Percentiles rank a stretch among this genome's conserved stretches.
Evolutionary conservation across 2,888 invertebrate genomes (phyloP).

Genomic region (Malthinus seriepunctatus): DNA sequence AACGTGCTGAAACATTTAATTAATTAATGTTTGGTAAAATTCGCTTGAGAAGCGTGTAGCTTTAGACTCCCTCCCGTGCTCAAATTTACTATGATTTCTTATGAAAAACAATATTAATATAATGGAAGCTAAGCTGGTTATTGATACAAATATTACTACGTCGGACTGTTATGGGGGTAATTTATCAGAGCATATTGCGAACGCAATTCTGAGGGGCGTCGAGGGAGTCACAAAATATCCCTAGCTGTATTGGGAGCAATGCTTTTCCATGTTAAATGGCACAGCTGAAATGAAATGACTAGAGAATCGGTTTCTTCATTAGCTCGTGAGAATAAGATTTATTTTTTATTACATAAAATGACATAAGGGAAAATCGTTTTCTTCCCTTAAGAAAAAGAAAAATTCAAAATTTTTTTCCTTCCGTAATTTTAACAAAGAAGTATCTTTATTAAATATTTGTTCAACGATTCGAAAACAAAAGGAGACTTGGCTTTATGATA

Average conservation of each 20-base stretch:
- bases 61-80: not conserved
- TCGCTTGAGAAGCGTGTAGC: not conserved
- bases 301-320: slow-evolving; percentile 21
- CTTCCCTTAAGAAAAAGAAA: not conserved
- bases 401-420: not conserved
- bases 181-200: slow-evolving; percentile 36
- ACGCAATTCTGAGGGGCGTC: slow-evolving; percentile 37
- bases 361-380: slow-evolving; percentile 9
- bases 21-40: slow-evolving; percentile 15
- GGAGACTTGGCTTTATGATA: slow-evolving; percentile 14
- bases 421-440: slow-evolving; percentile 1
- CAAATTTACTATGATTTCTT: slow-evolving; percentile 11
- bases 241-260: slow-evolving; percentile 27
- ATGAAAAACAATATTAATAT: slow-evolving; percentile 24
- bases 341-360: slow-evolving; percentile 18
- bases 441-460: slow-evolving; percentile 35
- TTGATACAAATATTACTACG: slow-evolving; percentile 39
- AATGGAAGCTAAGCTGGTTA: slow-evolving; percentile 36
- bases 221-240: slow-evolving; percentile 37
- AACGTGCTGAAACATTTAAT: slow-evolving; percentile 14
- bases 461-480: slow-evolving; percentile 30
- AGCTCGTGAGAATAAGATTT: slow-evolving; percentile 19
- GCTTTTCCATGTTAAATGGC: slow-evolving; percentile 25
- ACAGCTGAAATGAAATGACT: slow-evolving; percentile 21
- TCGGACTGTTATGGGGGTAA: slow-evolving; percentile 36